These are phyloP conservation scores for Troides helena DNA, from an alignment of 2,888 invertebrate species.

Conservation along the genomic window DNA sequence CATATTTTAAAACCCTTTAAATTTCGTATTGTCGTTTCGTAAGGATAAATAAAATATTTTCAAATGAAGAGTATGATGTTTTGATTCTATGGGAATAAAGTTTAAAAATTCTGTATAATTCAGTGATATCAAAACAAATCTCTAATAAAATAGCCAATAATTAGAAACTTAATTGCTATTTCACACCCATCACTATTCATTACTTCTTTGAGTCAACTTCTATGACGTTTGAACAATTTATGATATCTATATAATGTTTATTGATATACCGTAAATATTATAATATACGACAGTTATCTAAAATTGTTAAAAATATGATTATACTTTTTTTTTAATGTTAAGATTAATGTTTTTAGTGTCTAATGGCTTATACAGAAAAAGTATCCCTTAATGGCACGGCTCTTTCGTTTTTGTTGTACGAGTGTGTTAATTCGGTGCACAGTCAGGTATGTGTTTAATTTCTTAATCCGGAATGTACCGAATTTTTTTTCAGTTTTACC, in stretches of 20 bases:
- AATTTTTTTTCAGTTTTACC: too few relatives aligned
- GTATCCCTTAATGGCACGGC: constrained; percentile 82
- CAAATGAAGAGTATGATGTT: too few relatives aligned
- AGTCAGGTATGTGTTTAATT: constrained; percentile 77
- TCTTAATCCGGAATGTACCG: too few relatives aligned
- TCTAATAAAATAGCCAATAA: too few relatives aligned
- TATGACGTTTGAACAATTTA: constrained; percentile 13
- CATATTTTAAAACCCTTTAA: too few relatives aligned
- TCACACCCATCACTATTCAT: neutral
- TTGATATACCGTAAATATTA: constrained; percentile 3
- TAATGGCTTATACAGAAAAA: constrained; percentile 73
- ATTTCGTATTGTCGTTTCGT: too few relatives aligned
- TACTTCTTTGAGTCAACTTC: neutral
- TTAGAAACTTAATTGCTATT: neutral
- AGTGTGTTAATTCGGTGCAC: constrained; percentile 81
- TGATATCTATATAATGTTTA: constrained; percentile 11
- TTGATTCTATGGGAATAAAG: too few relatives aligned
- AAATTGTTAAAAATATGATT: constrained; percentile 13
- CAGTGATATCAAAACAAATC: too few relatives aligned
- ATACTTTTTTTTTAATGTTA: constrained; percentile 11
- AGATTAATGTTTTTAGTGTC: constrained; percentile 21
- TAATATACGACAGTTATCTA: constrained; percentile 2
- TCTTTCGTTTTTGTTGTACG: constrained; percentile 84
- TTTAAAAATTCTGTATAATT: too few relatives aligned
- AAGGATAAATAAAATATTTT: too few relatives aligned